These are phyloP conservation scores for Chionomys nivalis DNA, from an alignment of 2,113 vertebrate species.

Conservation along the genomic window DNA sequence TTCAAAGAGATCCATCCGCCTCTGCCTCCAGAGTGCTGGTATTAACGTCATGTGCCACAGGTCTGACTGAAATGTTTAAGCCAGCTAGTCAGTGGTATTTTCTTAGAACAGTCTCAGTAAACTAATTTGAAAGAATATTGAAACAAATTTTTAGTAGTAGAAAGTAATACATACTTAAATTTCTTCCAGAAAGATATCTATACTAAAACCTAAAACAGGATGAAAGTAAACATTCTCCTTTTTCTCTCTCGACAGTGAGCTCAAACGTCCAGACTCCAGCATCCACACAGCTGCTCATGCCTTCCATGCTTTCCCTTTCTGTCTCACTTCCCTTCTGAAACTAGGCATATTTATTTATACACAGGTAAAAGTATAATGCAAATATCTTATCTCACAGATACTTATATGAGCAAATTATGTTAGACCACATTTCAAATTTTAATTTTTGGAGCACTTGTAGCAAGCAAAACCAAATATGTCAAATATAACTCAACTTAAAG, in stretches of 20 bases:
- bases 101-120: neutral
- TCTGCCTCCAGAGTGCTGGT: neutral
- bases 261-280: neutral
- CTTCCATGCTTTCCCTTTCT: neutral
- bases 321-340: neutral
- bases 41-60: neutral
- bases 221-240: constrained; percentile 3
- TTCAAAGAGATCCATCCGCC: neutral
- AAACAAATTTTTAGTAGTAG: constrained; percentile 43
- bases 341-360: neutral
- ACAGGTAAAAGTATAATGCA: neutral
- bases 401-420: neutral
- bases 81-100: neutral
- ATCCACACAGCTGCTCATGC: neutral
- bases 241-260: neutral
- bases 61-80: neutral
- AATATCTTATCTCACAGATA: neutral
- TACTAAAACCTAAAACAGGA: constrained; percentile 27
- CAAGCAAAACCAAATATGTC: constrained; percentile 10
- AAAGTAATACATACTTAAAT: neutral
- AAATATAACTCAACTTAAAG: neutral
- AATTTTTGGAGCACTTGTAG: neutral
- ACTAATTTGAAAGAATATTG: neutral
- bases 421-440: neutral
- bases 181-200: constrained; percentile 26